A percentile compares a stretch with the other conserved stretches of the same genome.
phyloP scores from a whole-genome alignment of 1,140 invertebrate species.

The Homarus americanus region DNA sequence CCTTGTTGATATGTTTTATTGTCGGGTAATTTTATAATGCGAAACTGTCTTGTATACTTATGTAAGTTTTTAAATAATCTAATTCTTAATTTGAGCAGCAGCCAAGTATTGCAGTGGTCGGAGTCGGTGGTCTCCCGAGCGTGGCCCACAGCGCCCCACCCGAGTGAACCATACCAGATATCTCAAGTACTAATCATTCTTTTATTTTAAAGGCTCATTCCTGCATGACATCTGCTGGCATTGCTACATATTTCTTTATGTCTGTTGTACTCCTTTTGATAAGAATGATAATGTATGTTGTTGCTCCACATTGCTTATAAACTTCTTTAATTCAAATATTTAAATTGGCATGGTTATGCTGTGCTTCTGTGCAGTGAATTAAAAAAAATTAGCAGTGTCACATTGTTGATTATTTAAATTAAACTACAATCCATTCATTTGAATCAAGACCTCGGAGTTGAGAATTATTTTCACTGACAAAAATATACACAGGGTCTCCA shows the following conservation, averaged over 20 bases:
- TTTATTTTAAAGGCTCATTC: conserved; percentile 15
- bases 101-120: conserved; percentile 31
- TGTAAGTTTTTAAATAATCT: no score
- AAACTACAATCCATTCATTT: no score
- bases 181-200: conserved; percentile 10
- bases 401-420: not conserved
- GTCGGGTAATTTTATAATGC: no score
- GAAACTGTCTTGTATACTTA: no score
- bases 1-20: no score
- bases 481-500: no score
- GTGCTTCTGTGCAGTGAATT: not conserved
- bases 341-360: not conserved
- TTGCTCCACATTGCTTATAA: not conserved
- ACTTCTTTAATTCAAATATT: not conserved
- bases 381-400: not conserved
- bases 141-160: conserved; percentile 27
- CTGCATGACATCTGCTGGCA: conserved; percentile 18
- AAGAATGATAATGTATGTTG: not conserved
- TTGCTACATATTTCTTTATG: not conserved
- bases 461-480: no score
- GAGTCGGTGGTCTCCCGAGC: conserved; percentile 36
- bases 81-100: conserved; percentile 6
- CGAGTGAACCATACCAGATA: not conserved
- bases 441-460: no score
- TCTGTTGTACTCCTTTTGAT: not conserved